Conservation (phyloP, 2,888 invertebrate genomes). For the Pseudolycoriella hygida region DNA sequence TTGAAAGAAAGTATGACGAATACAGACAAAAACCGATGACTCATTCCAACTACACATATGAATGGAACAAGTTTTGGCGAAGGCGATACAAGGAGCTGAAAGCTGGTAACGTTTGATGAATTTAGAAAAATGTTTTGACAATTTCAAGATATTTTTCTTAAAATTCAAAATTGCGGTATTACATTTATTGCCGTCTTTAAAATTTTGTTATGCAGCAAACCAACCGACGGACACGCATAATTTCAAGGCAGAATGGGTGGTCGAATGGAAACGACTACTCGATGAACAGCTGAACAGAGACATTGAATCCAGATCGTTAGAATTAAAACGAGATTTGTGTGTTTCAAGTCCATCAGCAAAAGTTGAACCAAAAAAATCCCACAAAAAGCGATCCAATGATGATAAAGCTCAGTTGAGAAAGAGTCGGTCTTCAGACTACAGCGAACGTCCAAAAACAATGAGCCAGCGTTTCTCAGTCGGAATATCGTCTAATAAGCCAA, state of each 20-base stretch:
- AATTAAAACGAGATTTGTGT: conserved; percentile 44
- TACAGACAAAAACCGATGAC: conserved; percentile 75
- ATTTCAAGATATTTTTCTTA: too few relatives aligned
- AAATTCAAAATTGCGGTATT: too few relatives aligned
- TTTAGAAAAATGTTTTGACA: too few relatives aligned
- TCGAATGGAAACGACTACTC: conserved; percentile 69
- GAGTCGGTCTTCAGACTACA: too few relatives aligned
- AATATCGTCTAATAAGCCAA: too few relatives aligned
- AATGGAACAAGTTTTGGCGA: conserved; percentile 86
- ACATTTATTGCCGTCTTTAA: too few relatives aligned
- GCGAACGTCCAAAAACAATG: too few relatives aligned
- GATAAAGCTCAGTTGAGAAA: too few relatives aligned
- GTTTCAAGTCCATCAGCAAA: conserved; percentile 23
- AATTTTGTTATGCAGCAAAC: conserved; percentile 15
- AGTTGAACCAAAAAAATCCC: conserved; percentile 26
- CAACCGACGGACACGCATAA: conserved; percentile 60
- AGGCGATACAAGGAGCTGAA: conserved; percentile 62
- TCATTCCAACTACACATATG: conserved; percentile 71
- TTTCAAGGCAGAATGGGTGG: conserved; percentile 79
- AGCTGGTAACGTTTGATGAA: conserved; percentile 27
- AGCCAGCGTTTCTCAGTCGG: too few relatives aligned
- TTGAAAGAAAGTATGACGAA: conserved; percentile 47
- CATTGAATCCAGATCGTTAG: conserved; percentile 43
- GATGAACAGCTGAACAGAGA: conserved; percentile 57
- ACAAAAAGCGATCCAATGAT: too few relatives aligned